A percentile compares a stretch with the other conserved stretches of the same genome.
Conservation (phyloP, 2,888 invertebrate genomes). For the Belgica antarctica region DNA sequence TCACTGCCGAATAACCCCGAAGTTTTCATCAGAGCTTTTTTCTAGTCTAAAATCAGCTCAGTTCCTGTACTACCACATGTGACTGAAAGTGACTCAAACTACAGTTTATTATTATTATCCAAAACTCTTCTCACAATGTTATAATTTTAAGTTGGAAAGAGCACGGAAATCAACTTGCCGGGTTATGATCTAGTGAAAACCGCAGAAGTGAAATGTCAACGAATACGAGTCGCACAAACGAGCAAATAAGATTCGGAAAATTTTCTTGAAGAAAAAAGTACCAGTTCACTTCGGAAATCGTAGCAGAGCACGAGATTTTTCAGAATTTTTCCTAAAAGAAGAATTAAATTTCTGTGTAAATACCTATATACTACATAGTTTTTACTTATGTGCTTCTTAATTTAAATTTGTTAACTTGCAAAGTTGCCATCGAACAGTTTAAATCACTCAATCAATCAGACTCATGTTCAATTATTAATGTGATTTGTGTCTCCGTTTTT, state of each 20-base stretch:
- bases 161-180: too few relatives aligned
- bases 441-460: constrained; percentile 32
- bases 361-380: constrained; percentile 33
- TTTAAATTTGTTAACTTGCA: constrained; percentile 16
- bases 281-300: neutral
- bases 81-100: too few relatives aligned
- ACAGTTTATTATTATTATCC: neutral
- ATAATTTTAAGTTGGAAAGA: constrained; percentile 1
- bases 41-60: too few relatives aligned
- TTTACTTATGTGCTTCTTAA: constrained; percentile 17
- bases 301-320: constrained; percentile 30
- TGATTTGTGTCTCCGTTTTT: constrained; percentile 15
- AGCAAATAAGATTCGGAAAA: neutral
- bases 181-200: too few relatives aligned
- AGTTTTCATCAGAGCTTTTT: too few relatives aligned
- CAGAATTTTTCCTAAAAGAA: constrained; percentile 34
- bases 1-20: too few relatives aligned
- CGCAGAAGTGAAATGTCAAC: constrained; percentile 16
- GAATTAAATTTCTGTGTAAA: constrained; percentile 38
- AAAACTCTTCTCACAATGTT: neutral
- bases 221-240: neutral
- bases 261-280: neutral
- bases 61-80: too few relatives aligned
- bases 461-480: constrained; percentile 29
- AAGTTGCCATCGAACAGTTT: constrained; percentile 16